A percentile compares a stretch with the other conserved stretches of the same genome.
Conservation (phyloP, 2,113 vertebrate species). For the Gulo gulo region DNA sequence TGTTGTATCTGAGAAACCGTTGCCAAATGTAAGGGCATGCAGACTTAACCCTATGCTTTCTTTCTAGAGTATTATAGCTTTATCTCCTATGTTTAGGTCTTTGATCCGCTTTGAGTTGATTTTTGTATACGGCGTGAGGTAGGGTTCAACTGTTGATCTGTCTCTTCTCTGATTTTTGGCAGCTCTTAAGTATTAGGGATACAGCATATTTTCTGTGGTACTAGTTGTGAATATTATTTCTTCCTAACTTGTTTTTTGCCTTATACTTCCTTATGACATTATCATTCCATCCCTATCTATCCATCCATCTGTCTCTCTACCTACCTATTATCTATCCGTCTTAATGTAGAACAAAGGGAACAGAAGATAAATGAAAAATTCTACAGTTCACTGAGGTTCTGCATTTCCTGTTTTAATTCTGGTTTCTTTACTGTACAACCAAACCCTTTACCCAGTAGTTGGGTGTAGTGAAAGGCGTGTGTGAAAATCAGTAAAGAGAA, state of each 20-base stretch:
- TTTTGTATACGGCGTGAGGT: background rate
- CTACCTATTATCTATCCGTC: background rate
- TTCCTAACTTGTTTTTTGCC: background rate
- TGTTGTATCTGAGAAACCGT: background rate
- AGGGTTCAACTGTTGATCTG: background rate
- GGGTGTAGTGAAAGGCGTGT: background rate
- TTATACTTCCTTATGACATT: background rate
- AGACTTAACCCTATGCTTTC: background rate
- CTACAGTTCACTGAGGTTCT: background rate
- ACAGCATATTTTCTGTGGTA: background rate
- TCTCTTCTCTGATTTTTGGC: background rate
- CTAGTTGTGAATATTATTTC: background rate
- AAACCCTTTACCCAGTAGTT: background rate
- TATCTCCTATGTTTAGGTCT: background rate
- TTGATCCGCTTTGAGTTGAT: background rate
- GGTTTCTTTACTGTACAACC: background rate
- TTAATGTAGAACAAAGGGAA: background rate
- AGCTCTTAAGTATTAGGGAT: background rate
- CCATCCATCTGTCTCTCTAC: background rate
- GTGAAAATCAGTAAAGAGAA: background rate
- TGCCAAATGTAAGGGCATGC: background rate
- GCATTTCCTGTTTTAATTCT: background rate
- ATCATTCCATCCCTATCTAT: background rate
- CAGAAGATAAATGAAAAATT: background rate
- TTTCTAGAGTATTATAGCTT: background rate